Base-by-base conservation (phyloP, 2,888 invertebrate species). In the Alviniconcha strummeri region DNA sequence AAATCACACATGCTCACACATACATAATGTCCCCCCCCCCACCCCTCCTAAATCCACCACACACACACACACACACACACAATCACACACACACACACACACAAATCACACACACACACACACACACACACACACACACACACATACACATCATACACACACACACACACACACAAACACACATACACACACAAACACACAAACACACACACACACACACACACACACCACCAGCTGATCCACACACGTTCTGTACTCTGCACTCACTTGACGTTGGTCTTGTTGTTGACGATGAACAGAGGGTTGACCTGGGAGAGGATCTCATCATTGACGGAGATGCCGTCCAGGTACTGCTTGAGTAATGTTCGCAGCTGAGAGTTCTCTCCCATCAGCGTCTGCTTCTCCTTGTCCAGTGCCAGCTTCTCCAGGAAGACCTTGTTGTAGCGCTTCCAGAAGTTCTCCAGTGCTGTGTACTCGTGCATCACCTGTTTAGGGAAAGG, bases 401-500 rank as follows among this genome's bases (percentile, higher is more conserved):
- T 91, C 87, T 94, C 94, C 85, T 93, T 93, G 80, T 93, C 94
- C 84, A 95, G 91, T 11, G 94, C 94, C 57, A 95, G 94, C 78
- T 94, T 94, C 89, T 95, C 96, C 76, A 95, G 92, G 52, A 94
- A 89, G 3, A 95, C 95, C 85, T 95, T 94, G 91, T 95, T 96
- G 83, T 95, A 95, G 15, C 95, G 94, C 84, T 95, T 94, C 95
- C 97, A 95, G 91, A 97, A 96, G 88, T 96, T 96, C 86, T 96
- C 96, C 94, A 97, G 84, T 0, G 90, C 86, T 17, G 88, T 85
- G 87, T 93, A 94, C 83, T 93, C 91, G 83, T 93, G 91, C 92
- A 94, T 93, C 69, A 92, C 89, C 92, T 93, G 85, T 7, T 60
- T 60, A 13, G 60, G 13, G 60, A 4, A 60, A 13, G 60, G 36